Evolutionary conservation across 2,113 vertebrate species (phyloP), one percentile per base, ranked within the genome.

Genomic region (Abramis brama): DNA sequence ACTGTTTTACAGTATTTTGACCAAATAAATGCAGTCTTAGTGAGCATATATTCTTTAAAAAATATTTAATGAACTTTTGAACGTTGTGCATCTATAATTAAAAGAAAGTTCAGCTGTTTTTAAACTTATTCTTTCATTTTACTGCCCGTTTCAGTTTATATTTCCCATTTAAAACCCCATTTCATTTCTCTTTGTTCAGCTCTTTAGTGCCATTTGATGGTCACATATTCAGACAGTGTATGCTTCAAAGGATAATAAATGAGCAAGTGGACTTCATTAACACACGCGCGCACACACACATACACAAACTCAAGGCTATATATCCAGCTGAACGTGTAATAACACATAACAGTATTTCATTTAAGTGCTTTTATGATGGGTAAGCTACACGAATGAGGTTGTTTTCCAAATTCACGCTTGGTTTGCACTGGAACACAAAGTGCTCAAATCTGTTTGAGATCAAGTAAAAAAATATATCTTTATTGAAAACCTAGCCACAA

Each of bases 321-420:
- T n/a, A 36, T 70, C 6, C 19, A 43, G 23, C 12, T 39, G 12
- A 47, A 60, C 3, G 19, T 66, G 25, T 43, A 30, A 30, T 77
- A 77, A 27, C 62, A 27, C 39, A 79, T n/a, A 79, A 5, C 57
- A 62, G 33, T 47, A 39, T 55, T 36, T 70, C 12, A 85, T 43
- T 27, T 25, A 52, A 79, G 74, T 33, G 83, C 45, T 19, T 17
- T 73, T 85, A n/a, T 71, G 76, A 71, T 43, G 13, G 45, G 33
- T 23, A 55, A 66, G 25, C 47, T 47, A 23, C 30, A 80, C 82
- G 23, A 84, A 30, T 39, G 25, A 55, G 30, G 36, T 71, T 43
- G 68, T 71, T 71, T 71, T 71, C n/a, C 57, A 87, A 81, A 66
- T 30, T 57, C 82, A 25, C 39, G 68, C 66, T 75, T 57, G 83